Evolutionary conservation across 2,888 invertebrate species (phyloP), one percentile per base, ranked within the genome.

Genomic region (Tetrapedia diversipes): DNA sequence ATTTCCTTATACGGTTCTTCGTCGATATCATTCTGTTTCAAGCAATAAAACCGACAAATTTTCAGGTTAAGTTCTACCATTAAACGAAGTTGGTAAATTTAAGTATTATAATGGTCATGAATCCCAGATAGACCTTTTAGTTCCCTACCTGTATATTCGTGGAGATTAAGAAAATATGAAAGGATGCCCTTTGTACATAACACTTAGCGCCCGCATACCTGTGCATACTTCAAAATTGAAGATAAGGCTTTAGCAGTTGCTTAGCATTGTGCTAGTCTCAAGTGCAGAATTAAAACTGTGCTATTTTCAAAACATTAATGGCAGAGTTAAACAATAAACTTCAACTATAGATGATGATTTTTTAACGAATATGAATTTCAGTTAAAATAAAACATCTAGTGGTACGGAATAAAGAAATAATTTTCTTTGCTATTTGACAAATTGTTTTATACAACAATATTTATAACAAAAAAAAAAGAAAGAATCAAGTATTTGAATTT

Each of bases 141-240:
- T 76, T 22, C 29, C 11, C 61, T 79, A 80, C 65, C 68, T 80
- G 80, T 61, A 76, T 76, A 66, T 69, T 59, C 68, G 39, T 71
- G 59, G 64, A 71, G 67, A 75, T 68, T 79, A 61, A 65, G 32
- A 45, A 54, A 51, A 47, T 45, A 39, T 24, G 22, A 45, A 67
- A 41, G 43, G 6, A 14, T n/a, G 32, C 2, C 29, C 34, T 19
- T 51, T 72, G 16, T 39, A 19, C 11, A 11, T 39, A n/a, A n/a
- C n/a, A n/a, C n/a, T n/a, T n/a, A n/a, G 27, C 14, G n/a, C 51
- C 51, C 63, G 24, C 27, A 37, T 54, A 56, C 54, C 14, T 54
- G 16, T 16, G 8, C 10, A n/a, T 16, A 27, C 4, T 19, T 14
- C 4, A 41, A 19, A 32, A 59, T 7, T 7, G 1, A 22, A 14